Evolutionary conservation across 2,113 vertebrate genomes (phyloP), one percentile per base, ranked within the genome.

Genomic region (Cyphotilapia sp.): DNA sequence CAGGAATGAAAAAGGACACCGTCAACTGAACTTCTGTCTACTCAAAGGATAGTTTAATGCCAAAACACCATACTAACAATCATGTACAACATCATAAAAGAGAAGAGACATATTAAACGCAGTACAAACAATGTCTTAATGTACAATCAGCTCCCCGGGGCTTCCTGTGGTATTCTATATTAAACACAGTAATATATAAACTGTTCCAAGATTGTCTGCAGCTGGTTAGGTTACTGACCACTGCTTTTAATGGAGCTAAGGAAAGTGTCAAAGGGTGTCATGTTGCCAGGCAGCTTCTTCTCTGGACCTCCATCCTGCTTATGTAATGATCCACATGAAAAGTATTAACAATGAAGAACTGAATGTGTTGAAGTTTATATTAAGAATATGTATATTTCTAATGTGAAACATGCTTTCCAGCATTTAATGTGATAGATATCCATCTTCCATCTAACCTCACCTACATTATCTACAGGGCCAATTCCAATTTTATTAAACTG

Each of bases 1-100:
- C 71, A 84, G 22, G 22, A 63, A 81, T 49, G 24, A 82, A 85
- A 56, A 54, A 61, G 35, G 10, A 87, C 47, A 42, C 40, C 3
- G 9, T 17, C 14, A 13, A 11, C 42, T 24, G 76, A 51, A 31
- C 78, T 85, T 85, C 29, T 27, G 38, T 94, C 91, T 93, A 94
- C 93, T 95, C 81, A 94, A 94, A 94, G 84, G 88, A 90, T 90
- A 90, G 92, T 97, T 97, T 97, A 97, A 97, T 96, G 95, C 85
- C 94, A 96, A 63, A 97, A 97, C 95, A 97, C 96, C 92, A 95
- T 81, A 93, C 97, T 96, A 94, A 97, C 96, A 96, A 94, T 95
- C 96, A 94, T 94, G 92, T 95, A 97, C 97, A 97, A 95, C 95
- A 95, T 94, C 83, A 95, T 95, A 95, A 94, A 96, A 95, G 91